Evolutionary conservation across 2,888 invertebrate genomes (phyloP).

Genomic region (Troides helena): DNA sequence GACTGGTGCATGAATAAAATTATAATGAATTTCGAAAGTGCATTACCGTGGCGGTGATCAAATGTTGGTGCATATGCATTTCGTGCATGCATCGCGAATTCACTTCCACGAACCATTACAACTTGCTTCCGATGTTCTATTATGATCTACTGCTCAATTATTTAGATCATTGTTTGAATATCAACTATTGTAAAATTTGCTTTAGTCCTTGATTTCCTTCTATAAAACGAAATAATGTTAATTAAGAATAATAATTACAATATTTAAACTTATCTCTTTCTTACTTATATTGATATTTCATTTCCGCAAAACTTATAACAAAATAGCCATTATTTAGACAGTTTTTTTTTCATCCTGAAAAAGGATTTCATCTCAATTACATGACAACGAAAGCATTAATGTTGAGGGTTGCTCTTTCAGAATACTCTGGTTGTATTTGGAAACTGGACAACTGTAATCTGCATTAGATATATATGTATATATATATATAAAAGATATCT

Average conservation of each 20-base stretch:
- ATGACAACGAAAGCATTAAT: no score
- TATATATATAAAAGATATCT: no score
- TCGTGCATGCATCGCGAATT: conserved; percentile 37
- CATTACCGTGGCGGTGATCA: conserved; percentile 57
- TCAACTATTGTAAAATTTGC: not conserved
- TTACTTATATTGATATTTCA: no score
- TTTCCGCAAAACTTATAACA: no score
- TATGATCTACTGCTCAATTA: conserved; percentile 26
- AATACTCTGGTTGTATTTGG: no score
- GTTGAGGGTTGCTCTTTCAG: no score
- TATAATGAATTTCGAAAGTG: conserved; percentile 65
- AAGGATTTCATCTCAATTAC: no score
- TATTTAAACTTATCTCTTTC: no score
- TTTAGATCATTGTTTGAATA: conserved; percentile 9
- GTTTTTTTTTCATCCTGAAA: no score
- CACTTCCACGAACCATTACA: conserved; percentile 28
- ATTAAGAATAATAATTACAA: not conserved
- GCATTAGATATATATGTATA: no score
- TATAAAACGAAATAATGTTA: not conserved
- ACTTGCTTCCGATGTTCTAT: conserved; percentile 28
- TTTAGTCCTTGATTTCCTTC: not conserved
- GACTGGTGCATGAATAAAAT: conserved; percentile 66
- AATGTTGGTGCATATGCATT: conserved; percentile 59
- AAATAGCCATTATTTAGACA: no score
- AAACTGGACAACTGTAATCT: no score